Conservation (phyloP, 2,888 invertebrate species). For the Gerosis bhagava region DNA sequence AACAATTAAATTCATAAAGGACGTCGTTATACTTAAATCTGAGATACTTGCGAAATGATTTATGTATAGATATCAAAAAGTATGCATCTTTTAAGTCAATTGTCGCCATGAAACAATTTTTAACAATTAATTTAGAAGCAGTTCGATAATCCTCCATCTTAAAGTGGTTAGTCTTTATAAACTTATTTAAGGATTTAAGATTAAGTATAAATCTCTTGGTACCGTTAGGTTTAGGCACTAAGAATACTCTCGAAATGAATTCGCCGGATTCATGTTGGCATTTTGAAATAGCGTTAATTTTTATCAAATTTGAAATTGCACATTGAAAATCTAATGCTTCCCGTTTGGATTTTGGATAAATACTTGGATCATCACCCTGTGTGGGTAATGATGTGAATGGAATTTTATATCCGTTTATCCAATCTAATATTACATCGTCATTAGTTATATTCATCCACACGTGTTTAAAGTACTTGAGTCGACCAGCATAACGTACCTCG, state of each 20-base stretch:
- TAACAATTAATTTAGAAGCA: constrained; percentile 24
- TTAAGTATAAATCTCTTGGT: background rate
- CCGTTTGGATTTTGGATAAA: too few species aligned
- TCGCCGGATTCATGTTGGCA: background rate
- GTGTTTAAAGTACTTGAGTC: background rate
- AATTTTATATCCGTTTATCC: background rate
- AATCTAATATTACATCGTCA: background rate
- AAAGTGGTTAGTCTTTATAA: constrained; percentile 29
- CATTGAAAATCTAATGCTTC: too few species aligned
- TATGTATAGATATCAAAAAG: constrained; percentile 28
- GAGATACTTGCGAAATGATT: constrained; percentile 28
- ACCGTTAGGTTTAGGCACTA: background rate
- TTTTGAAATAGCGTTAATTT: background rate
- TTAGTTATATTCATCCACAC: background rate
- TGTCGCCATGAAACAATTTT: constrained; percentile 28
- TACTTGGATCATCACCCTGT: background rate
- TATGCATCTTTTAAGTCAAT: constrained; percentile 36
- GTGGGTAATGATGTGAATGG: background rate
- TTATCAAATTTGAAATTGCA: background rate
- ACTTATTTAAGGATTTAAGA: constrained; percentile 30
- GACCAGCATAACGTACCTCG: constrained; percentile 5
- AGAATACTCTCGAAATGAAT: background rate
- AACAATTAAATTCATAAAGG: constrained; percentile 19
- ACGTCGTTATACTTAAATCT: constrained; percentile 28
- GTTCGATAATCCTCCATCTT: constrained; percentile 38